A percentile compares a stretch with the other conserved stretches of the same genome.
Conservation (phyloP, 1,140 invertebrate species). For the Spodoptera frugiperda region DNA sequence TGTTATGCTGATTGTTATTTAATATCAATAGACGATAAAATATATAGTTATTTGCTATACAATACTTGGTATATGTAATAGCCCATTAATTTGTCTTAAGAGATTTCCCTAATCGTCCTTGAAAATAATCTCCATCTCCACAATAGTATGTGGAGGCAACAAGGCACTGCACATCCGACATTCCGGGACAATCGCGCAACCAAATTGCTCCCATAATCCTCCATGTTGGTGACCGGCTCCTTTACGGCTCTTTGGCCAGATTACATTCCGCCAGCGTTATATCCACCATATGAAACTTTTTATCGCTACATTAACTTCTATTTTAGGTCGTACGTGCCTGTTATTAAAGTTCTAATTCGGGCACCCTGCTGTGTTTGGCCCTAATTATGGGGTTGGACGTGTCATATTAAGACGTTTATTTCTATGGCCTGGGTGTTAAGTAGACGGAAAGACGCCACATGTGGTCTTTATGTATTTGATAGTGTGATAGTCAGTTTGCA, state of each 20-base stretch:
- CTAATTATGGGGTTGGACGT: slow-evolving; percentile 37
- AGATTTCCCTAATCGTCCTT: not conserved
- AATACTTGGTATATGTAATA: too few species aligned
- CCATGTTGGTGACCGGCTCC: slow-evolving; percentile 34
- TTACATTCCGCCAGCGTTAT: slow-evolving; percentile 47
- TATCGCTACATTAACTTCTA: slow-evolving; percentile 52
- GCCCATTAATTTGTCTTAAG: too few species aligned
- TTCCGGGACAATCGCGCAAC: slow-evolving; percentile 24
- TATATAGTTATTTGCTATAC: too few species aligned
- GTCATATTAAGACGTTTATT: slow-evolving; percentile 36
- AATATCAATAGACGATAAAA: too few species aligned
- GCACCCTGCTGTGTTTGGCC: slow-evolving; percentile 31
- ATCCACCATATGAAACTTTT: slow-evolving; percentile 52
- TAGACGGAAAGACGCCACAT: slow-evolving; percentile 13
- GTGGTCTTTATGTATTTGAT: slow-evolving; percentile 6
- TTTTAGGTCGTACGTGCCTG: slow-evolving; percentile 42
- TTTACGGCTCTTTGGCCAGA: slow-evolving; percentile 43
- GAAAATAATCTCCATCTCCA: slow-evolving; percentile 3
- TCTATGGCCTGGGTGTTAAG: slow-evolving; percentile 31
- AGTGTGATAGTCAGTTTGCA: slow-evolving; percentile 15
- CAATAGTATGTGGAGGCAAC: slow-evolving; percentile 6
- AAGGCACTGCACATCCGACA: slow-evolving; percentile 26
- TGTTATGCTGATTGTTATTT: too few species aligned
- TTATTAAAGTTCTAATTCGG: slow-evolving; percentile 52
- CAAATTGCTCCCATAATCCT: slow-evolving; percentile 43